phyloP scores from a whole-genome alignment of 2,113 vertebrate genomes.

The Amazona guildingii region DNA sequence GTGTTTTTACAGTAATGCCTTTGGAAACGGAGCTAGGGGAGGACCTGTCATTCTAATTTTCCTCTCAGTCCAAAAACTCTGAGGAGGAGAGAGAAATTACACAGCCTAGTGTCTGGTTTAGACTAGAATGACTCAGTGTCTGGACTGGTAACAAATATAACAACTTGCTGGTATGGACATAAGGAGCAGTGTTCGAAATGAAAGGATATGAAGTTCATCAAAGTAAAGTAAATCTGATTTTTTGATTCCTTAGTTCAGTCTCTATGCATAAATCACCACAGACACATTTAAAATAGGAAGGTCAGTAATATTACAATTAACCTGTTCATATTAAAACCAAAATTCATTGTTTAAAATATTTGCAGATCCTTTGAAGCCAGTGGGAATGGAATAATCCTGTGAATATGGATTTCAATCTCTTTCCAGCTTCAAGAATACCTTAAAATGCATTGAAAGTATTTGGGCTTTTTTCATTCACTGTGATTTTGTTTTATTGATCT shows the following conservation, averaged over 20 bases:
- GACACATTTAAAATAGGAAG: background rate
- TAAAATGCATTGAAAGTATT: background rate
- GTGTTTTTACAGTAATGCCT: conserved; percentile 46
- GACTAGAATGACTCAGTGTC: conserved; percentile 49
- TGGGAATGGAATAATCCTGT: background rate
- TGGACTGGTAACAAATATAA: conserved; percentile 49
- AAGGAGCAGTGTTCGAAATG: conserved; percentile 4
- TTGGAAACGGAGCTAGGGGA: background rate
- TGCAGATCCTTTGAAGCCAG: background rate
- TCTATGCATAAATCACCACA: background rate
- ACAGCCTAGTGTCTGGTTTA: conserved; percentile 37
- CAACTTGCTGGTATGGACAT: conserved; percentile 30
- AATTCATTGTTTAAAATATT: background rate
- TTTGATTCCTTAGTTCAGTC: background rate
- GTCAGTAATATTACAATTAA: background rate
- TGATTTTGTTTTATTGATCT: background rate
- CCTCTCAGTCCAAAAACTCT: conserved; percentile 10
- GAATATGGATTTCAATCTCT: background rate
- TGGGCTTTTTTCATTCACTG: background rate
- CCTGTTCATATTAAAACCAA: background rate
- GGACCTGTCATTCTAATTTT: conserved; percentile 47
- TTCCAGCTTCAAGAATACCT: background rate
- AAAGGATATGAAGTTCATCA: background rate
- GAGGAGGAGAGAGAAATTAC: conserved; percentile 39
- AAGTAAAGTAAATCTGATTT: background rate